phyloP scores from a whole-genome alignment of 2,888 invertebrate genomes.

The Halocaridina rubra region DNA sequence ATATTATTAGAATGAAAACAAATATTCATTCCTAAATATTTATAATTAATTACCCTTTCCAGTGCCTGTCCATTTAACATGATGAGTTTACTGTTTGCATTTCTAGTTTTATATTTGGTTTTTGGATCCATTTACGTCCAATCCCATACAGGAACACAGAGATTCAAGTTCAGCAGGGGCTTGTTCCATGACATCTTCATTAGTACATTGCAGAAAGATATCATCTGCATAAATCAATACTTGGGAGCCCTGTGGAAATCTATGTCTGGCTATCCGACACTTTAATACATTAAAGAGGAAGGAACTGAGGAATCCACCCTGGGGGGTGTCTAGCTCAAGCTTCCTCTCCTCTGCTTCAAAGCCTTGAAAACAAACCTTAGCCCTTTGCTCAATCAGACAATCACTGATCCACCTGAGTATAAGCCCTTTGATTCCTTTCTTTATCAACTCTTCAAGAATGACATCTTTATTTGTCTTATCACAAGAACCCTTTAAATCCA shows the following conservation, averaged over 20 bases:
- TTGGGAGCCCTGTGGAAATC: background rate
- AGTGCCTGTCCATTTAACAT: too few species aligned
- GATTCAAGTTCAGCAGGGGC: background rate
- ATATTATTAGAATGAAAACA: too few species aligned
- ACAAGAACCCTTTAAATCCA: background rate
- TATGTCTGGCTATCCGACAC: background rate
- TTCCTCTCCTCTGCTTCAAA: too few species aligned
- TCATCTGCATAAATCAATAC: background rate
- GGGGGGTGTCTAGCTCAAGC: too few species aligned
- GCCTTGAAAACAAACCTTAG: background rate
- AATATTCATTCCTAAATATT: too few species aligned
- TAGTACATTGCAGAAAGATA: too few species aligned
- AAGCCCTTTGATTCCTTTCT: background rate
- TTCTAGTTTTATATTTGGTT: too few species aligned
- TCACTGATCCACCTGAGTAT: background rate
- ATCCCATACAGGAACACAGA: background rate
- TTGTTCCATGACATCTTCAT: background rate
- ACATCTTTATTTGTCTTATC: background rate
- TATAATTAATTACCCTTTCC: too few species aligned
- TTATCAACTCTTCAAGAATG: background rate
- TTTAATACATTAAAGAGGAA: background rate
- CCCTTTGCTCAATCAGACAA: background rate
- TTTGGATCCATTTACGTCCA: background rate
- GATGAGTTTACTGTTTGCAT: too few species aligned
- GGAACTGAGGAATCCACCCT: too few species aligned